Evolutionary conservation across 2,113 vertebrate genomes (phyloP), one percentile per base, ranked within the genome.

Genomic region (Leucosticte australis): DNA sequence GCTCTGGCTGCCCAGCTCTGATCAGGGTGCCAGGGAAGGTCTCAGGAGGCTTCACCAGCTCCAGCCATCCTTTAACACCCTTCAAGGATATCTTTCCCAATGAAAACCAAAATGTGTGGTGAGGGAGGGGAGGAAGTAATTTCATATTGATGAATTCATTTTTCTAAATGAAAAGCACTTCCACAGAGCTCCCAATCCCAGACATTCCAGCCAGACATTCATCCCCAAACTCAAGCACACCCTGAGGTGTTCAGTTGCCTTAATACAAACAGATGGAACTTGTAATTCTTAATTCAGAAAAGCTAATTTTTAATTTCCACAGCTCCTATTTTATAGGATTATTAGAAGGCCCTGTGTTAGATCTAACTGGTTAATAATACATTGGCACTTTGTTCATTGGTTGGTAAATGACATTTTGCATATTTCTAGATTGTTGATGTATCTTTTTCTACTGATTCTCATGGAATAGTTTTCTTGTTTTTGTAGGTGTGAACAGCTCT

Each of bases 41-140:
- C 26, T 46, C 81, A 37, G 26, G 17, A 42, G 10, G 30, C 31
- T 64, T 19, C 53, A 41, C 15, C 59, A 55, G 14, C 15, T 13
- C 12, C 67, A 83, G 20, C 23, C 5, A 6, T 18, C 47, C 59
- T 60, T 84, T 39, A 65, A 44, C 7, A 20, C 2, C 11, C 7
- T 70, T 46, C 22, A 50, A 63, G 82, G 14, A 2, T 3, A 21
- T 16, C 78, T 70, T 55, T 24, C 62, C 62, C 10, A 49, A 10
- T 15, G 7, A 69, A 86, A 69, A 20, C 3, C 13, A 41, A 57
- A 84, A 23, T 7, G 2, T 2, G 18, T 4, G 5, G 11, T 8
- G 30, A 23, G 3, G 14, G 24, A 11, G 3, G 4, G 5, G 2
- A 46, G 7, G 23, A 6, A 26, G 6, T 4, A 5, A n/a, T 21